Conservation (phyloP, 2,113 vertebrate species). For the Gallinago paraguaiae region DNA sequence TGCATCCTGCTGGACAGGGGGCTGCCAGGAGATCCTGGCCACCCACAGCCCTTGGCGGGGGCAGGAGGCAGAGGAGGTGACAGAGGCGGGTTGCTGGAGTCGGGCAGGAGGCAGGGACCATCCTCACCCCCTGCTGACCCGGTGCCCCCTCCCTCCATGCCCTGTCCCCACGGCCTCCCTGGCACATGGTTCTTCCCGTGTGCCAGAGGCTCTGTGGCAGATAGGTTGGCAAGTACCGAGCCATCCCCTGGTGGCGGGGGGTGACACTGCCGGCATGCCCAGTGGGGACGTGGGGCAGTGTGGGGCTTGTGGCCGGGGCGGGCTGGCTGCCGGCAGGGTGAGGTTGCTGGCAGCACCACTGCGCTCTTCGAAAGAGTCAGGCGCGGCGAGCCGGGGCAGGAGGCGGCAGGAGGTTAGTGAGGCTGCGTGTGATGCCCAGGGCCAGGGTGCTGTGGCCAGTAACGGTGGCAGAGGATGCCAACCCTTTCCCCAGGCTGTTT, state of each 20-base stretch:
- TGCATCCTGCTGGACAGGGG: too few species aligned
- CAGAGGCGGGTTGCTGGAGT: neutral
- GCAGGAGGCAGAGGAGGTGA: neutral
- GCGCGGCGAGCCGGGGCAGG: accelerated
- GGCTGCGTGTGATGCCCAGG: neutral
- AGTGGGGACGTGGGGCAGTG: neutral
- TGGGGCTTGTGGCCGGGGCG: accelerated
- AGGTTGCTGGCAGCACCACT: neutral
- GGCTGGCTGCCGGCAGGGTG: neutral
- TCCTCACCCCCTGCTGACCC: neutral
- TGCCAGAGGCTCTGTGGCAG: accelerated
- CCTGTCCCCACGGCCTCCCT: neutral
- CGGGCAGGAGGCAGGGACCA: neutral
- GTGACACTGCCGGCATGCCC: neutral
- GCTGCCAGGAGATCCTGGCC: neutral
- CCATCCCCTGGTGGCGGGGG: neutral
- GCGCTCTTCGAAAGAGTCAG: neutral
- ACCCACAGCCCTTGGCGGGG: accelerated
- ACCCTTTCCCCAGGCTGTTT: neutral
- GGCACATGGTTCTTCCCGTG: neutral
- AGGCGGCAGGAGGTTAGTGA: neutral
- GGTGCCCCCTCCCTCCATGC: neutral
- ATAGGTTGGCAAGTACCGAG: neutral
- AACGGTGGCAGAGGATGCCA: neutral
- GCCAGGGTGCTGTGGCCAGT: accelerated